Conservation (phyloP, 2,888 invertebrate genomes). For the Agrenia bidenticulata region DNA sequence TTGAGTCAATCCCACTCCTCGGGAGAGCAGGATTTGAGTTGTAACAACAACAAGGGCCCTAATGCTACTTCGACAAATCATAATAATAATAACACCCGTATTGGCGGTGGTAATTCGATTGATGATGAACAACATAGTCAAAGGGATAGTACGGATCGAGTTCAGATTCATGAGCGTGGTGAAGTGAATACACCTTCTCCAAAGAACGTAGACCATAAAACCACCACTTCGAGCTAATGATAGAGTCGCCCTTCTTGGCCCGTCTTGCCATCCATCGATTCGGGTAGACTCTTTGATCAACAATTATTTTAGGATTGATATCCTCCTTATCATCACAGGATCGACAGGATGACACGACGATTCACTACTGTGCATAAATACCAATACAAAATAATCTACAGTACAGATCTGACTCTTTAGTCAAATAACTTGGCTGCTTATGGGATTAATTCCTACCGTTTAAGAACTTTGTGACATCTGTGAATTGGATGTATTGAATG, state of each 20-base stretch:
- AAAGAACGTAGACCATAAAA: constrained; percentile 42
- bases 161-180: constrained; percentile 34
- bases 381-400: too few relatives aligned
- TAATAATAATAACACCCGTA: too few relatives aligned
- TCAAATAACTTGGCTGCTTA: too few relatives aligned
- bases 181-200: constrained; percentile 50
- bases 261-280: background rate
- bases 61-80: too few relatives aligned
- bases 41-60: too few relatives aligned
- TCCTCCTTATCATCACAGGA: background rate
- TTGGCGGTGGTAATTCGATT: constrained; percentile 4
- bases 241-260: constrained; percentile 1
- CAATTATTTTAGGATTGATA: background rate
- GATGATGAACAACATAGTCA: constrained; percentile 3
- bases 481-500: too few relatives aligned
- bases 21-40: background rate
- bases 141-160: constrained; percentile 14
- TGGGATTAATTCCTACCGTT: too few relatives aligned
- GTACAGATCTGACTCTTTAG: too few relatives aligned
- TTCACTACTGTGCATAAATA: too few relatives aligned
- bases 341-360: background rate
- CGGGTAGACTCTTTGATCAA: background rate
- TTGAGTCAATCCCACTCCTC: too few relatives aligned
- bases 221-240: constrained; percentile 43
- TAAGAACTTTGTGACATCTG: too few relatives aligned